These are phyloP conservation scores for Notodonta ziczac DNA, from an alignment of 2,888 invertebrate species.

Conservation along the genomic window DNA sequence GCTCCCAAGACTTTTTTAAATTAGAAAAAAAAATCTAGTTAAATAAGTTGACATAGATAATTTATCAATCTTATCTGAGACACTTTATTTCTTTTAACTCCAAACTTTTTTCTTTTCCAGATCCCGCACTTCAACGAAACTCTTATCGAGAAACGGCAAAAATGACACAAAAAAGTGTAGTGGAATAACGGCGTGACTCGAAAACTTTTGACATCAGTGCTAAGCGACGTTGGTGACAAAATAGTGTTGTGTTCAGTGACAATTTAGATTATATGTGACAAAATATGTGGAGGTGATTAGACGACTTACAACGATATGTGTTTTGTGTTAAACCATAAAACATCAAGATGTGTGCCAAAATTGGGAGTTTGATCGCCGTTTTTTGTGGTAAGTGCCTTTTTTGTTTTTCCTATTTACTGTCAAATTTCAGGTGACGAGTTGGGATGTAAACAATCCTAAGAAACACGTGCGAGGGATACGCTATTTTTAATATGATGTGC, in stretches of 20 bases:
- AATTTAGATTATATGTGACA: conserved; percentile 38
- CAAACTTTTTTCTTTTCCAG: conserved; percentile 12
- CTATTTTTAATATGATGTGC: background rate
- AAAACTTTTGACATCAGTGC: conserved; percentile 26
- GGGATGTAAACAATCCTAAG: background rate
- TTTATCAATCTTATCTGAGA: background rate
- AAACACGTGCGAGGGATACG: background rate
- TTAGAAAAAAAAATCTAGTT: background rate
- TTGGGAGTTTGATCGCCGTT: conserved; percentile 53
- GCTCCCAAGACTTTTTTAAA: background rate
- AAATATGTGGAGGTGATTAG: conserved; percentile 67
- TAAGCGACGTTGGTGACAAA: conserved; percentile 41
- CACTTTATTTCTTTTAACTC: conserved; percentile 1
- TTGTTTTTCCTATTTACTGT: conserved; percentile 4
- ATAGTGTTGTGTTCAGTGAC: conserved; percentile 41
- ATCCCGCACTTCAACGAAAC: background rate
- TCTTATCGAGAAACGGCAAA: conserved; percentile 9
- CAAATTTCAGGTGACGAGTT: background rate
- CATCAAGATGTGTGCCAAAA: conserved; percentile 71
- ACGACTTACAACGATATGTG: conserved; percentile 59
- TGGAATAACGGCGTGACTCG: conserved; percentile 11
- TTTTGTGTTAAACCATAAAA: conserved; percentile 49
- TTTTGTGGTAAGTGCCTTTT: conserved; percentile 66
- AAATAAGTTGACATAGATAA: background rate
- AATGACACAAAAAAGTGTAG: conserved; percentile 10